Percentiles rank a stretch among this genome's conserved stretches.
Evolutionary conservation across 2,888 invertebrate species (phyloP).

Genomic region (Corbicula japonica): DNA sequence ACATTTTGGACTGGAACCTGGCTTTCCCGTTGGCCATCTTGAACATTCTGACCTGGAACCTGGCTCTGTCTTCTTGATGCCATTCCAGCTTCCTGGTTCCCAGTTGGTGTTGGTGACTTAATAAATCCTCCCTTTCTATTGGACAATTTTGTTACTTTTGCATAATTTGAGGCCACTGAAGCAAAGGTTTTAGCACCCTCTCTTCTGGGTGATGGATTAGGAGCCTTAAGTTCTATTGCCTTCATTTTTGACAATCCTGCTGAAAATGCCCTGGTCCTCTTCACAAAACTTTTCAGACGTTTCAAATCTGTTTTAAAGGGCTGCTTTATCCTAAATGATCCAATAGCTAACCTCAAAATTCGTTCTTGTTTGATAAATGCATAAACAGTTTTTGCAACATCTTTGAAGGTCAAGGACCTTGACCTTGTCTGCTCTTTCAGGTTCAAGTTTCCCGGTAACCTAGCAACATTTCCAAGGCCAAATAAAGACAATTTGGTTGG

Average conservation of each 20-base stretch:
- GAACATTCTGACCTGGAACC: conserved; percentile 7
- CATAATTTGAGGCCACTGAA: conserved; percentile 24
- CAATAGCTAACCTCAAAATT: conserved; percentile 63
- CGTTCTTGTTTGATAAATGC: conserved; percentile 70
- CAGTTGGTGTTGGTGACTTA: conserved; percentile 20
- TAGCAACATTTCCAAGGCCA: conserved; percentile 46
- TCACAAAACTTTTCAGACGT: conserved; percentile 65
- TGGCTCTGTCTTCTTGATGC: conserved; percentile 3
- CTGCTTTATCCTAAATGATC: conserved; percentile 62
- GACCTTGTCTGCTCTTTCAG: conserved; percentile 57
- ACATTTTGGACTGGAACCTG: too few species aligned
- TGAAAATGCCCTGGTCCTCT: conserved; percentile 66
- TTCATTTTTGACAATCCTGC: conserved; percentile 57
- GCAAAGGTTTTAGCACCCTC: conserved; percentile 15
- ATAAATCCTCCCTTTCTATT: conserved; percentile 57
- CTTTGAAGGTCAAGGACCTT: conserved; percentile 65
- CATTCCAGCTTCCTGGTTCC: background rate
- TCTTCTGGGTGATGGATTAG: conserved; percentile 40
- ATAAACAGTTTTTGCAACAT: conserved; percentile 65
- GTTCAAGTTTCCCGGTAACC: conserved; percentile 31
- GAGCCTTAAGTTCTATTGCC: conserved; percentile 67
- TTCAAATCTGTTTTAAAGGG: conserved; percentile 68
- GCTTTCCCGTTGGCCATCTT: conserved; percentile 22
- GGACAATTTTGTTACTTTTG: conserved; percentile 41
- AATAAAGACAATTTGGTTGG: conserved; percentile 19